Conservation (phyloP, 2,113 vertebrate genomes). For the Poeciliopsis turrubarensis region DNA sequence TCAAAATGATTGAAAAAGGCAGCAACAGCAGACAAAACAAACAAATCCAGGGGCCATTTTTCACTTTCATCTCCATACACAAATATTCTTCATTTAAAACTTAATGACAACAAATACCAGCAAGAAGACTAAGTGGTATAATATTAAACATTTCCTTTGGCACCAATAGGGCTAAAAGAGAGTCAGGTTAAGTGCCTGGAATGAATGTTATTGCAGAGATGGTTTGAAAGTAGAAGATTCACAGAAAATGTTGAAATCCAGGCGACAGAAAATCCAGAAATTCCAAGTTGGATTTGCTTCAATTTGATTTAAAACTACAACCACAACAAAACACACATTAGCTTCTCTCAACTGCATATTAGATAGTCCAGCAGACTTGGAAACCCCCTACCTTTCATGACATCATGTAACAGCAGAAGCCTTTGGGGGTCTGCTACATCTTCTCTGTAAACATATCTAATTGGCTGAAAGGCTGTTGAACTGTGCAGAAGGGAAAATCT, state of each 20-base stretch:
- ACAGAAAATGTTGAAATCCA: too few relatives aligned
- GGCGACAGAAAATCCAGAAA: too few relatives aligned
- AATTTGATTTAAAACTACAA: neutral
- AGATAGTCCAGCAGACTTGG: neutral
- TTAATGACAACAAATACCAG: conserved; percentile 28
- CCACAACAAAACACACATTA: too few relatives aligned
- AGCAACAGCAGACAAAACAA: neutral
- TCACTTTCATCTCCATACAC: conserved; percentile 13
- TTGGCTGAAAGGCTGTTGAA: neutral
- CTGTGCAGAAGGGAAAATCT: neutral
- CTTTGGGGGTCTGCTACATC: neutral
- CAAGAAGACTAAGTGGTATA: neutral
- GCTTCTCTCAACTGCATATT: neutral
- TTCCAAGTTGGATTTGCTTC: neutral
- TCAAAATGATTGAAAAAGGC: conserved; percentile 9
- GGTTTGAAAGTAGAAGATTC: neutral
- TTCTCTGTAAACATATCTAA: neutral
- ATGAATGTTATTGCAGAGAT: neutral
- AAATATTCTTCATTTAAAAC: conserved; percentile 22
- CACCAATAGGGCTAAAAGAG: neutral
- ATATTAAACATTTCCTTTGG: neutral
- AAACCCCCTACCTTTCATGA: neutral
- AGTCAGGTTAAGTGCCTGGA: neutral
- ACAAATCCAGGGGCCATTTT: conserved; percentile 25
- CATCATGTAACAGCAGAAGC: neutral